Percentiles rank a stretch among this genome's conserved stretches.
These are phyloP conservation scores for Pemphigus obesinymphae DNA, from an alignment of 1,140 invertebrate genomes.

Conservation along the genomic window DNA sequence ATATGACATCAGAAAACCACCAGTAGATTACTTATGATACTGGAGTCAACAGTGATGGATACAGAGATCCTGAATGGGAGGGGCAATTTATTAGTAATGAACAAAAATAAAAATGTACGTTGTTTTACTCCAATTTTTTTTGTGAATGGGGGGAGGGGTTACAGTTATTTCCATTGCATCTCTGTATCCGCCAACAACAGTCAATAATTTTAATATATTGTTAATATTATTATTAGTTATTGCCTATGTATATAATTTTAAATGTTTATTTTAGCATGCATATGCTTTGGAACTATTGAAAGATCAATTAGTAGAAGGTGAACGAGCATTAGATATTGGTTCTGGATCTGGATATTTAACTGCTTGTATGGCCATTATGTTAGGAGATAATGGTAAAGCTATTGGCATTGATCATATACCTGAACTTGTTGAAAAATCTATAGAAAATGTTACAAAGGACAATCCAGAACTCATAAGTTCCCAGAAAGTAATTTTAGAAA, in stretches of 20 bases:
- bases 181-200: too few relatives aligned
- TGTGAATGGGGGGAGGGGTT: too few relatives aligned
- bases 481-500: constrained; percentile 64
- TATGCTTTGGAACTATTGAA: constrained; percentile 85
- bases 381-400: constrained; percentile 68
- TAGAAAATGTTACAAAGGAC: constrained; percentile 72
- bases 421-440: constrained; percentile 71
- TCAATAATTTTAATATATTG: too few relatives aligned
- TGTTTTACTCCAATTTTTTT: too few relatives aligned
- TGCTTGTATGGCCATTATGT: constrained; percentile 85
- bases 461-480: constrained; percentile 63
- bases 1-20: too few relatives aligned
- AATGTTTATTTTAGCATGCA: constrained; percentile 62
- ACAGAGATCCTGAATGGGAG: too few relatives aligned
- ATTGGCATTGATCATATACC: constrained; percentile 94
- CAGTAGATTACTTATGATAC: too few relatives aligned
- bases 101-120: too few relatives aligned
- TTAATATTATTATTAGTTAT: background rate
- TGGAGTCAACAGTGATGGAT: too few relatives aligned
- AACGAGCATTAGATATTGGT: constrained; percentile 85
- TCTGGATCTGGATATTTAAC: constrained; percentile 96
- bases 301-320: constrained; percentile 74
- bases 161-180: too few relatives aligned
- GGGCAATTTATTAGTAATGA: too few relatives aligned
- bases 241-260: background rate